A percentile compares a stretch with the other conserved stretches of the same genome.
These are phyloP conservation scores for Chauna torquata DNA, from an alignment of 2,113 vertebrate genomes.

Conservation along the genomic window DNA sequence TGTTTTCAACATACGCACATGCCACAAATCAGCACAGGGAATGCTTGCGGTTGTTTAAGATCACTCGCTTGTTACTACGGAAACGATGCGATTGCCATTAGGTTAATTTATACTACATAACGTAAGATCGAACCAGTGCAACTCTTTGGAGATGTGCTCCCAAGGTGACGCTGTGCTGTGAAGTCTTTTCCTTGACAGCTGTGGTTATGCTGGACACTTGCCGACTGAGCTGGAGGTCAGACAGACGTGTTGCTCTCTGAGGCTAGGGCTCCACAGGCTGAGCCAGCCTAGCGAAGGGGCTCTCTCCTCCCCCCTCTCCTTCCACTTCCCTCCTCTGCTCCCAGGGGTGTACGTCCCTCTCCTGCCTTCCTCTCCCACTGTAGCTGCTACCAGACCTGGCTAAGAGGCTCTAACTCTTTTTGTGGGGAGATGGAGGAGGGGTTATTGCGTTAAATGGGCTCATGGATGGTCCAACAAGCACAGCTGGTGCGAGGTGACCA, in stretches of 20 bases:
- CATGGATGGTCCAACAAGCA: background rate
- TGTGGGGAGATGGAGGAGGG: too few species aligned
- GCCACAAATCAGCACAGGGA: background rate
- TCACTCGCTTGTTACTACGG: too few species aligned
- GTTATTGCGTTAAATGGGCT: fast-evolving
- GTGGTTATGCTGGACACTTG: too few species aligned
- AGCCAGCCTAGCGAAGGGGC: background rate
- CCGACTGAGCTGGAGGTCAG: too few species aligned
- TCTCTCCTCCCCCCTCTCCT: background rate
- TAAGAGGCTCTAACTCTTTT: background rate
- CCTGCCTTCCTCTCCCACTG: background rate
- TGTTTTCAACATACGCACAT: background rate
- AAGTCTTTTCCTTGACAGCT: too few species aligned
- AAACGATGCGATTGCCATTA: too few species aligned
- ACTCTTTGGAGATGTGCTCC: too few species aligned
- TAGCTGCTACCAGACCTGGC: background rate
- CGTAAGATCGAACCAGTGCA: too few species aligned
- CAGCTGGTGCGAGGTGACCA: background rate
- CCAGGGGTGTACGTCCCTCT: background rate
- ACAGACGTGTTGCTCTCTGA: too few species aligned
- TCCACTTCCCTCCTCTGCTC: background rate
- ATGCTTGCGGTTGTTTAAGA: too few species aligned
- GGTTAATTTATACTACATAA: too few species aligned
- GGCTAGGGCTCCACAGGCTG: background rate
- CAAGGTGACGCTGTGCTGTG: too few species aligned